Percentiles rank a stretch among this genome's conserved stretches.
Evolutionary conservation across 1,140 invertebrate genomes (phyloP).

Genomic region (Drosophila ercepeae): DNA sequence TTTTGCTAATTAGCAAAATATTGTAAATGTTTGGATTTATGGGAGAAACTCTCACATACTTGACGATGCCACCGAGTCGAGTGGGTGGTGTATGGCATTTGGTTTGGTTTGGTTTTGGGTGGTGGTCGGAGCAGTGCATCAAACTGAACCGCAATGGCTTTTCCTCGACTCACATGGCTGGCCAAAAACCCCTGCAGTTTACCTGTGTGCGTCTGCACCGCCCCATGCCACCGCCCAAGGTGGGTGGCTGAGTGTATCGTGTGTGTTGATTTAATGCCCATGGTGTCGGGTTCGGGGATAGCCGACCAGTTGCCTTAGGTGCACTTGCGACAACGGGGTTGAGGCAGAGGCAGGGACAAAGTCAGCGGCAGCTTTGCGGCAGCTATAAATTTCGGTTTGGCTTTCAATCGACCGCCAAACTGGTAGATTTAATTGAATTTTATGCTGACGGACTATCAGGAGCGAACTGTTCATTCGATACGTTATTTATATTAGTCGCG

Average conservation of each 20-base stretch:
- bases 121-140: slow-evolving; percentile 56
- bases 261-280: slow-evolving; percentile 69
- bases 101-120: background rate
- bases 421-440: slow-evolving; percentile 57
- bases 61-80: background rate
- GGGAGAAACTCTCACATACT: slow-evolving; percentile 34
- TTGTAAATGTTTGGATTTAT: slow-evolving; percentile 81
- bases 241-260: slow-evolving; percentile 20
- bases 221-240: background rate
- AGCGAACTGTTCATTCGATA: slow-evolving; percentile 14
- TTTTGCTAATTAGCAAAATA: slow-evolving; percentile 81
- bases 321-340: background rate
- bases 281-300: slow-evolving; percentile 51
- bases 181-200: slow-evolving; percentile 2
- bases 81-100: background rate
- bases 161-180: slow-evolving; percentile 49
- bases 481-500: slow-evolving; percentile 63
- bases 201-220: background rate
- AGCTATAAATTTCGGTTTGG: slow-evolving; percentile 69
- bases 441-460: slow-evolving; percentile 41
- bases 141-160: slow-evolving; percentile 60
- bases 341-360: background rate
- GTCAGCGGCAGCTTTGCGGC: slow-evolving; percentile 38
- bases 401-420: slow-evolving; percentile 69
- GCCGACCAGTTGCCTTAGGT: slow-evolving; percentile 27